Evolutionary conservation across 2,888 invertebrate species (phyloP), one percentile per base, ranked within the genome.

Genomic region (Limnephilus marmoratus): DNA sequence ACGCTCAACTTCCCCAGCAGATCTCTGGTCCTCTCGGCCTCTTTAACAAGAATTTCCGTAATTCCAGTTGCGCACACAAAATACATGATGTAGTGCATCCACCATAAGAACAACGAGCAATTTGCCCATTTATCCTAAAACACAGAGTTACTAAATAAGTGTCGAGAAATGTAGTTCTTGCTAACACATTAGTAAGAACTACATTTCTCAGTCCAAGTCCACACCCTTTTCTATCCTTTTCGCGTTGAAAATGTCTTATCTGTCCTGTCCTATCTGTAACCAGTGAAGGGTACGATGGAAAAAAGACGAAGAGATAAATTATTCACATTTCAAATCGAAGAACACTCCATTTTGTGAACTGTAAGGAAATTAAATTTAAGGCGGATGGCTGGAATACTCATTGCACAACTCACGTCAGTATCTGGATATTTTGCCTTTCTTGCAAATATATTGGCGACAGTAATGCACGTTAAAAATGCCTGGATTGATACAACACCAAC

Each of bases 1-100:
- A 90, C n/a, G n/a, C 80, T 37, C 45, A 90, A 82, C 41, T 90
- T 90, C 34, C n/a, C 90, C n/a, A 90, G 18, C 9, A 90, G 49
- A 81, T 83, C 68, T 45, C 68, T 90, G 15, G 90, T 90, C n/a
- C 53, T 90, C 49, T 53, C 85, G 68, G 90, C 83, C 34, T 90
- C 90, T 53, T 34, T 81, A 9, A 53, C 85, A 12, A 90, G 53
- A 11, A 85, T 68, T 85, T 90, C 85, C 18, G 90, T 85, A 29
- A 37, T 68, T 81, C 41, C 80, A 29, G 85, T 68, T 13, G 90
- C 49, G 24, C 83, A 85, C 31, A 85, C 29, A 29, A 90, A 49
- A 49, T 90, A 90, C 45, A 34, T 45, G 13, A 90, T 81, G 81
- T 90, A 85, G 18, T 81, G 83, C 49, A 85, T 68, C 85, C n/a